A percentile compares a stretch with the other conserved stretches of the same genome.
These are phyloP conservation scores for Stercorarius parasiticus DNA, from an alignment of 2,113 vertebrate genomes.

Conservation along the genomic window DNA sequence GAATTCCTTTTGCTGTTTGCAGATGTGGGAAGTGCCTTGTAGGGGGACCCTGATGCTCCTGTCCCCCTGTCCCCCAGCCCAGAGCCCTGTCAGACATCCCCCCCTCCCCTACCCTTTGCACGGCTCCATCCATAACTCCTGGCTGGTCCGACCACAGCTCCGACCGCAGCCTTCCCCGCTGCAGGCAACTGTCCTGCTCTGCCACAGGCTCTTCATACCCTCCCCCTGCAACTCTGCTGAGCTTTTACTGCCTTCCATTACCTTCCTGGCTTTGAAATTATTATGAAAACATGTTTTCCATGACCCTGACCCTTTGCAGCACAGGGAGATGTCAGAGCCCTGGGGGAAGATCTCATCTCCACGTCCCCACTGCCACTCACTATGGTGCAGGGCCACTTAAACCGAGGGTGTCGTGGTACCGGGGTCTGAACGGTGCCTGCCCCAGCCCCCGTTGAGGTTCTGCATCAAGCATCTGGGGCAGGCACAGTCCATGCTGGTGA, in stretches of 20 bases:
- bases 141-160: no score
- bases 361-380: fast-evolving
- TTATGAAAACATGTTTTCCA: fast-evolving
- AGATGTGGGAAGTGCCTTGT: background rate
- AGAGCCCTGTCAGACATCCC: background rate
- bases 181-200: background rate
- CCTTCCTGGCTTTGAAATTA: background rate
- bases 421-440: fast-evolving
- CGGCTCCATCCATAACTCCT: background rate
- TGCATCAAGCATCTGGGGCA: fast-evolving
- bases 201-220: background rate
- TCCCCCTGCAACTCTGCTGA: background rate
- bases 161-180: background rate
- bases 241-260: background rate
- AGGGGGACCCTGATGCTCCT: background rate
- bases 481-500: fast-evolving
- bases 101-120: fast-evolving
- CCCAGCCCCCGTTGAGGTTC: background rate
- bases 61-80: background rate
- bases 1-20: background rate
- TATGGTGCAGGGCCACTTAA: fast-evolving
- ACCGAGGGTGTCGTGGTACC: fast-evolving
- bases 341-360: background rate
- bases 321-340: background rate
- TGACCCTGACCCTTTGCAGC: background rate